These are phyloP conservation scores for Coptotermes formosanus DNA, from an alignment of 1,140 invertebrate genomes.

Conservation along the genomic window DNA sequence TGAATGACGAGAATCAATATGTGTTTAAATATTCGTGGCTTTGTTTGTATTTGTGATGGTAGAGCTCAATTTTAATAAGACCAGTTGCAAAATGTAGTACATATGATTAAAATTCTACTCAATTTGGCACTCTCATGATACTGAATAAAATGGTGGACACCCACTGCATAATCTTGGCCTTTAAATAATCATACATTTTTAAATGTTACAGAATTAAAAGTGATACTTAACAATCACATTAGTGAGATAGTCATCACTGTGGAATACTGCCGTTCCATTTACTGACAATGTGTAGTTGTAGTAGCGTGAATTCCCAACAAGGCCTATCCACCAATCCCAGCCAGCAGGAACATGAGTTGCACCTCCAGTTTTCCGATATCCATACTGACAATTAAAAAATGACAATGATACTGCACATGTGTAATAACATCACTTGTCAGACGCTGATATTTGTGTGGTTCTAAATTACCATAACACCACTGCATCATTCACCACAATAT, in stretches of 20 bases:
- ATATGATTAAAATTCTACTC: too few species aligned
- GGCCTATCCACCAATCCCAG: constrained; percentile 77
- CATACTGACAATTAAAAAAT: constrained; percentile 57
- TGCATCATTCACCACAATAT: background rate
- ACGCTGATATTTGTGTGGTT: background rate
- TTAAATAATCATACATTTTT: too few species aligned
- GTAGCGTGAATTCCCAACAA: constrained; percentile 83
- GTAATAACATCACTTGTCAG: background rate
- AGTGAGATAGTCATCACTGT: constrained; percentile 73
- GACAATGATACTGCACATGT: background rate
- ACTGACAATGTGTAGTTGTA: constrained; percentile 86
- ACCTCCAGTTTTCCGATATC: constrained; percentile 55
- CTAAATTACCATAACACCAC: constrained; percentile 23
- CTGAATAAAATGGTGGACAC: too few species aligned
- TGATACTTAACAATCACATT: constrained; percentile 72
- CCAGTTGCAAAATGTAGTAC: too few species aligned
- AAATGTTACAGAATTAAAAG: background rate
- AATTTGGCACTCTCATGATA: too few species aligned
- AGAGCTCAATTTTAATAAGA: too few species aligned
- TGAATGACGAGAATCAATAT: too few species aligned
- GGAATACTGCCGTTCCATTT: constrained; percentile 66
- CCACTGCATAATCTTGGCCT: too few species aligned
- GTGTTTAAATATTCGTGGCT: too few species aligned
- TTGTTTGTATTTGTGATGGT: too few species aligned
- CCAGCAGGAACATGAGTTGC: constrained; percentile 69